phyloP scores from a whole-genome alignment of 2,113 vertebrate genomes.

The Mastomys natalensis region DNA sequence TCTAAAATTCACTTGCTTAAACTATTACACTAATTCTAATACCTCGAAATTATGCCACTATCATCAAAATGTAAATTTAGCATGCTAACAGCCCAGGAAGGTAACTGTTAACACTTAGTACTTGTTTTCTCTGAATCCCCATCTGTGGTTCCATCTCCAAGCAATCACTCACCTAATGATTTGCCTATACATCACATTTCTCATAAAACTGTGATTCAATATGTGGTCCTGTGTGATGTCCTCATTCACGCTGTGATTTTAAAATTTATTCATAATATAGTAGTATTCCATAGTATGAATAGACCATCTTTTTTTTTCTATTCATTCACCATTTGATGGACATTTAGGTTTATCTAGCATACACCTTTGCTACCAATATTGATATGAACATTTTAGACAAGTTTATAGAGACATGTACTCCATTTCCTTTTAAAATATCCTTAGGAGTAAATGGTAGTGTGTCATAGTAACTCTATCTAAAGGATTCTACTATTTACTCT shows the following conservation, averaged over 20 bases:
- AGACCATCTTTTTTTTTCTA: background rate
- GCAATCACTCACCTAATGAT: background rate
- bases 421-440: background rate
- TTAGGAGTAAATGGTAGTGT: background rate
- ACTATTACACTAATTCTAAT: background rate
- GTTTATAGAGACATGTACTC: background rate
- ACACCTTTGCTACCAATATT: background rate
- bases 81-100: background rate
- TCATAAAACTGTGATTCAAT: background rate
- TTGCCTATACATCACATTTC: background rate
- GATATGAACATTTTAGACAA: background rate
- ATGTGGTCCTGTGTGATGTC: background rate
- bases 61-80: background rate
- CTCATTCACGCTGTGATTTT: background rate
- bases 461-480: background rate
- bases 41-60: background rate
- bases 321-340: background rate
- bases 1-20: background rate
- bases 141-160: rapidly evolving
- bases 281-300: background rate
- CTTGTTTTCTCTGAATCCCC: background rate
- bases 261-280: background rate
- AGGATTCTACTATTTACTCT: background rate
- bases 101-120: background rate
- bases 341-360: background rate